Evolutionary conservation across 2,797 vertebrate genomes (phyloP).

Genomic region (Malurus splendens): DNA sequence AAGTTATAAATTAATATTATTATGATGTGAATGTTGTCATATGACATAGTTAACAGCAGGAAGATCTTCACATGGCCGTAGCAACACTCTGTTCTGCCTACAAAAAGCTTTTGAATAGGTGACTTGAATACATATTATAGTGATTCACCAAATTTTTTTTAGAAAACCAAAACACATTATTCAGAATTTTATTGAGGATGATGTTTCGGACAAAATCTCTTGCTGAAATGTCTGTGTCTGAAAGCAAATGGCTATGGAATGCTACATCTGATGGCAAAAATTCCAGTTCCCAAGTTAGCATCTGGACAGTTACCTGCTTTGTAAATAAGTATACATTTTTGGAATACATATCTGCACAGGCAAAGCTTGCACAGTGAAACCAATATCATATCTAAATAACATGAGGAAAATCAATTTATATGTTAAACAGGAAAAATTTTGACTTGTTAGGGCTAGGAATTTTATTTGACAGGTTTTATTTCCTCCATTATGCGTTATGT

Average conservation of each 20-base stretch:
- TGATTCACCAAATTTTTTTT: not conserved
- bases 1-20: not conserved
- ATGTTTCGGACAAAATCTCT: not conserved
- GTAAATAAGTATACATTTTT: not conserved
- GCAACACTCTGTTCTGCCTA: not conserved
- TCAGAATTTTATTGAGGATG: not conserved
- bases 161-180: accelerated
- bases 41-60: not conserved
- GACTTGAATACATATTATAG: not conserved
- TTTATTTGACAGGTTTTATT: not conserved
- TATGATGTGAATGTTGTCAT: not conserved
- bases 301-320: not conserved
- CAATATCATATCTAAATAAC: not conserved
- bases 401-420: not conserved
- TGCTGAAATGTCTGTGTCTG: not conserved
- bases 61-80: not conserved
- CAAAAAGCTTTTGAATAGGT: not conserved
- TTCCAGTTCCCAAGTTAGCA: not conserved
- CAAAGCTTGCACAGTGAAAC: not conserved
- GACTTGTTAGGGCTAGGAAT: not conserved
- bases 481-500: not conserved
- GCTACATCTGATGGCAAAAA: not conserved
- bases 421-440: not conserved
- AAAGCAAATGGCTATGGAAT: not conserved
- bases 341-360: not conserved